Evolutionary conservation across 2,113 vertebrate genomes (phyloP).

Genomic region (Zeus faber): DNA sequence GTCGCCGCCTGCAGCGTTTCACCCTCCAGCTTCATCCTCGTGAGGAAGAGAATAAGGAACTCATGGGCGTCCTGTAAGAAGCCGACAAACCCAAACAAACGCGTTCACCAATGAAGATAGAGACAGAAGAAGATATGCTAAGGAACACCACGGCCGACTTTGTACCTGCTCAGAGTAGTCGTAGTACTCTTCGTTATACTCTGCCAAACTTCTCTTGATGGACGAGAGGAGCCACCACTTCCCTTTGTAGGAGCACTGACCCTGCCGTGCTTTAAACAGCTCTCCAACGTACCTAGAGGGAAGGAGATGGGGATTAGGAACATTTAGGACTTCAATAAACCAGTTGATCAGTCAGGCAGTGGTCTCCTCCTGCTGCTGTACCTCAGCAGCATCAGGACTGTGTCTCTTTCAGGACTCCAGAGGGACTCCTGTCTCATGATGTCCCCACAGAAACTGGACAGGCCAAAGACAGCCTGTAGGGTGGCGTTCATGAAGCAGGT

Average conservation of each 20-base stretch:
- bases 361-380: slow-evolving; percentile 4
- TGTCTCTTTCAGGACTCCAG: slow-evolving; percentile 19
- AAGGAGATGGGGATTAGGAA: too few relatives aligned
- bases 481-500: too few relatives aligned
- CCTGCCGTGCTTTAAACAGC: neutral
- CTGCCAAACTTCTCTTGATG: neutral
- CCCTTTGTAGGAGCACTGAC: neutral
- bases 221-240: neutral
- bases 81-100: neutral
- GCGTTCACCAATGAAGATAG: neutral
- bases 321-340: too few relatives aligned
- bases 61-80: neutral
- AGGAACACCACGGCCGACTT: too few relatives aligned
- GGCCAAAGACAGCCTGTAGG: too few relatives aligned
- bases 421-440: slow-evolving; percentile 31
- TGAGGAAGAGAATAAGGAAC: neutral
- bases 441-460: slow-evolving; percentile 17
- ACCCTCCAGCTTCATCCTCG: neutral
- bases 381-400: slow-evolving; percentile 34
- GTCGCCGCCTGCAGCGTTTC: neutral
- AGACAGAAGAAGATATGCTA: too few relatives aligned
- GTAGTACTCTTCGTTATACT: neutral
- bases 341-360: neutral
- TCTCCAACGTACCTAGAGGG: neutral
- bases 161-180: neutral